Conservation (phyloP, 2,888 invertebrate genomes). For the Chymomyza amoena region DNA sequence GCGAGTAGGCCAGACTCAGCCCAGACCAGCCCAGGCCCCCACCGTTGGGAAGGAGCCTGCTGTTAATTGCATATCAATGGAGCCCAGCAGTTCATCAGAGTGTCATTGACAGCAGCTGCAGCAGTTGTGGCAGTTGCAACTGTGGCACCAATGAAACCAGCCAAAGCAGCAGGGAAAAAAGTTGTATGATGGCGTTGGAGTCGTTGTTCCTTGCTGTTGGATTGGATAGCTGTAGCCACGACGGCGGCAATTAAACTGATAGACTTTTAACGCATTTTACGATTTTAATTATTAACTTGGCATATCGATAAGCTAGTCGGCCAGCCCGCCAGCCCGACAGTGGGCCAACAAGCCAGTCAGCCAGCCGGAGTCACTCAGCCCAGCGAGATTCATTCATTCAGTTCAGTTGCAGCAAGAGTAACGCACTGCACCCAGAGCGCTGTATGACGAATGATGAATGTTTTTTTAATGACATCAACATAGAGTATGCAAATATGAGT, state of each 20-base stretch:
- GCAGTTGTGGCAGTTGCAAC: constrained; percentile 1
- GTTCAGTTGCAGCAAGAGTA: background rate
- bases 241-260: constrained; percentile 67
- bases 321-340: too few species aligned
- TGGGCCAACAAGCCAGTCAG: background rate
- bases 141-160: background rate
- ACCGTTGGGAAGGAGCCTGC: constrained; percentile 26
- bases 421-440: background rate
- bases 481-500: constrained; percentile 16
- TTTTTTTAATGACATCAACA: constrained; percentile 67
- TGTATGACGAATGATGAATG: constrained; percentile 56
- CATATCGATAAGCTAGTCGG: constrained; percentile 68
- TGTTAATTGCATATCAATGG: constrained; percentile 69
- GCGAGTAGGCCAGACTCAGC: background rate
- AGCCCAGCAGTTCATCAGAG: constrained; percentile 61
- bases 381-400: background rate
- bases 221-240: constrained; percentile 64
- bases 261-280: constrained; percentile 69
- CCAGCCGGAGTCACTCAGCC: background rate
- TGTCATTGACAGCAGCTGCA: constrained; percentile 59
- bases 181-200: background rate
- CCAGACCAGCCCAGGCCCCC: constrained; percentile 22
- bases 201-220: constrained; percentile 30
- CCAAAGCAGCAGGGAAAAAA: background rate
- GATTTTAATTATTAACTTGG: constrained; percentile 71